phyloP scores from a whole-genome alignment of 2,797 vertebrate genomes.

The Taeniopygia guttata region DNA sequence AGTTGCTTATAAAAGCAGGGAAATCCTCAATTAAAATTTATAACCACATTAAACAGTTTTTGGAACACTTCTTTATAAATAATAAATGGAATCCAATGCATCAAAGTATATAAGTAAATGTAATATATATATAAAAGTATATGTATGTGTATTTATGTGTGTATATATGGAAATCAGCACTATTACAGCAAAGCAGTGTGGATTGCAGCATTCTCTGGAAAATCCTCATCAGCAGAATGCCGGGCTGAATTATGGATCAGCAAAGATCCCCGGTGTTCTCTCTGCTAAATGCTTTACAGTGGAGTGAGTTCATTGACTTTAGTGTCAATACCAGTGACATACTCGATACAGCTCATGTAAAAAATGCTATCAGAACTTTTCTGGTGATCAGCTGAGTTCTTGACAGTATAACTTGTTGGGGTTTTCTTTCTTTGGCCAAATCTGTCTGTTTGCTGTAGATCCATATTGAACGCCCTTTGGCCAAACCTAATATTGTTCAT shows the following conservation, averaged over 20 bases:
- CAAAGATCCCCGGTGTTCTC: not conserved
- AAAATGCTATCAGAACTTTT: not conserved
- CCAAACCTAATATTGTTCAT: conserved; percentile 19
- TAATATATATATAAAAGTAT: not conserved
- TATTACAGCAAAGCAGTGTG: not conserved
- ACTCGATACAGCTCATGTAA: not conserved
- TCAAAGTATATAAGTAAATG: not conserved
- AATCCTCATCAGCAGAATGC: conserved; percentile 26
- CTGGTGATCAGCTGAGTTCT: not conserved
- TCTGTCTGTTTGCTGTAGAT: not conserved
- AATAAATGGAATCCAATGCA: not conserved
- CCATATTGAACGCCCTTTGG: not conserved
- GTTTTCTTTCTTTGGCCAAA: not conserved
- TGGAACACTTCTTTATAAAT: not conserved
- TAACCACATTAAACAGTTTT: not conserved
- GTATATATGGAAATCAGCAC: not conserved
- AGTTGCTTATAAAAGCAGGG: conserved; percentile 1
- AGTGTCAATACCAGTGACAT: not conserved
- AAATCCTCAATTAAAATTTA: conserved; percentile 31
- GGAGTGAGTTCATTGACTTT: not conserved
- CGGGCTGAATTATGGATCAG: conserved; percentile 22
- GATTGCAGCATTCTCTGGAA: not conserved
- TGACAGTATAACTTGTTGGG: not conserved
- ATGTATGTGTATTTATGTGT: not conserved
- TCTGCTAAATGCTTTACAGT: not conserved